Percentiles rank a stretch among this genome's conserved stretches.
Evolutionary conservation across 2,113 vertebrate genomes (phyloP).

Genomic region (Mobula birostris): DNA sequence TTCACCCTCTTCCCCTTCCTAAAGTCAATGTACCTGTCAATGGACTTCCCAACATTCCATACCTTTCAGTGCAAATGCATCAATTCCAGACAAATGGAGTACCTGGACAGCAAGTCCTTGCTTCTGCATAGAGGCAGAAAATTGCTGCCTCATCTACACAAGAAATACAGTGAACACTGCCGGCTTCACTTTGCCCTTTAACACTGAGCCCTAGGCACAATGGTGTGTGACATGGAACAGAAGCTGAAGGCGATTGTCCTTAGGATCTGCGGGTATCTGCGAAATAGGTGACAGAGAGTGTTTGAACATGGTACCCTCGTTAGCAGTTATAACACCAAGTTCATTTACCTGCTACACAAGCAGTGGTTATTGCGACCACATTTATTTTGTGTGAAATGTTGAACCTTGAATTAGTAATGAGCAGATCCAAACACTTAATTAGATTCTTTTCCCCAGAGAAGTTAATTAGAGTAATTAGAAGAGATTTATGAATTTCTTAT

Average conservation of each 20-base stretch:
- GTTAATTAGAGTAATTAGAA: constrained; percentile 20
- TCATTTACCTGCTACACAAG: background rate
- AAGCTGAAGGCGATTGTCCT: background rate
- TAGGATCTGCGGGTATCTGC: background rate
- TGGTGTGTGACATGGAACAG: background rate
- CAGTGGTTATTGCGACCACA: background rate
- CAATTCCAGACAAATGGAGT: background rate
- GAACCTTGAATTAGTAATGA: constrained; percentile 29
- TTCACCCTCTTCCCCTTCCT: too few relatives aligned
- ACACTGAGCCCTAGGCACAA: background rate
- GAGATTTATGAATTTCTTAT: constrained; percentile 33
- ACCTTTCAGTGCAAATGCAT: background rate
- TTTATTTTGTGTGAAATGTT: background rate
- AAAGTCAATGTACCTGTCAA: too few relatives aligned
- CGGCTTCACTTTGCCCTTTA: background rate
- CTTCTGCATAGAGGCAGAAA: background rate
- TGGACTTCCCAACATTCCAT: background rate
- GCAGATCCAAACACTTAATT: constrained; percentile 21
- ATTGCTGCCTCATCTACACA: background rate
- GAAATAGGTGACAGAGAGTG: background rate
- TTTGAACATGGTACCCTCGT: background rate
- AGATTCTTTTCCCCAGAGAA: background rate
- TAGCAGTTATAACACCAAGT: background rate
- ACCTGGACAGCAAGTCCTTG: background rate
- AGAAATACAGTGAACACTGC: too few relatives aligned